A percentile compares a stretch with the other conserved stretches of the same genome.
phyloP scores from a whole-genome alignment of 2,888 invertebrate species.

The Notocelia uddmanniana region DNA sequence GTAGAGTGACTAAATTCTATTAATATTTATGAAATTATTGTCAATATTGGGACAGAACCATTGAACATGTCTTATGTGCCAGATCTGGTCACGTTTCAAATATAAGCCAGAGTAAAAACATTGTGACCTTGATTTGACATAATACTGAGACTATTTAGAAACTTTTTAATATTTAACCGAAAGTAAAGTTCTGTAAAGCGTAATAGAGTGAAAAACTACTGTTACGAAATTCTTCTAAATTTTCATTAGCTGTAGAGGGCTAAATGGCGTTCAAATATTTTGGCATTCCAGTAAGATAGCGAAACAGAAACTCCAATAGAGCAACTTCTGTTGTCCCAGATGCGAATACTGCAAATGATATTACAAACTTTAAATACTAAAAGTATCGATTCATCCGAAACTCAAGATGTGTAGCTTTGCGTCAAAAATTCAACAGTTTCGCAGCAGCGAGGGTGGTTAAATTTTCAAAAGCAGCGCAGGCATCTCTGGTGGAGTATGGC shows the following conservation, averaged over 20 bases:
- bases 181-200: no score
- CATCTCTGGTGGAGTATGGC: slow-evolving; percentile 73
- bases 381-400: slow-evolving; percentile 61
- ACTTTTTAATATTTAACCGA: no score
- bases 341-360: slow-evolving; percentile 31
- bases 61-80: no score
- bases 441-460: slow-evolving; percentile 72
- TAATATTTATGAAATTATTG: no score
- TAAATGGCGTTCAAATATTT: not conserved
- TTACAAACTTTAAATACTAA: slow-evolving; percentile 48
- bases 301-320: slow-evolving; percentile 12
- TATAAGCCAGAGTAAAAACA: no score
- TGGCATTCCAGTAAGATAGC: slow-evolving; percentile 7
- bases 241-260: not conserved
- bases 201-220: no score
- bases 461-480: slow-evolving; percentile 77
- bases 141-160: no score
- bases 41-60: no score
- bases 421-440: slow-evolving; percentile 72
- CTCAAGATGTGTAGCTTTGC: slow-evolving; percentile 65
- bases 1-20: no score
- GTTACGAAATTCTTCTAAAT: not conserved
- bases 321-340: slow-evolving; percentile 38
- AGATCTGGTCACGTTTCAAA: no score
- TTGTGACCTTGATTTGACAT: no score